Evolutionary conservation across 2,113 vertebrate genomes (phyloP), one percentile per base, ranked within the genome.

Genomic region (Cnemophilus loriae): DNA sequence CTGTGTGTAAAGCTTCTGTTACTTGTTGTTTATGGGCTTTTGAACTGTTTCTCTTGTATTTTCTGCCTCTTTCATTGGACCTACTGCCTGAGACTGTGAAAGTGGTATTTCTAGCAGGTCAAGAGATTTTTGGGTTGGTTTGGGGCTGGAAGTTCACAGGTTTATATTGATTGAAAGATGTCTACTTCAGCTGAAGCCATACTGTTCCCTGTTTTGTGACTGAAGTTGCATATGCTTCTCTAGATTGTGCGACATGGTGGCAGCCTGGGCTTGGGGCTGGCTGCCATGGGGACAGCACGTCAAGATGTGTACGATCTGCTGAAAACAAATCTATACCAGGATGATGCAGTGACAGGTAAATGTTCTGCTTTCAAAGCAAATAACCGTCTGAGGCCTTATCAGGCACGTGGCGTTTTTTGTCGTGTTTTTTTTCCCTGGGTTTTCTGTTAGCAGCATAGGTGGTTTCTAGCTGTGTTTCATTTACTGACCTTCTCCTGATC

Each of bases 161-260:
- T 90, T 86, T 86, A 20, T 76, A 10, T 33, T 39, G 30, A 52
- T 55, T 16, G 27, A 68, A 77, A 74, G 20, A 56, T 35, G 12
- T 41, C 28, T 86, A 6, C 32, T 84, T 95, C 16, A 90, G 4
- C 56, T 81, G 88, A 84, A 93, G 59, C 17, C 10, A 0, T n/a
- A 6, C 21, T 93, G 47, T 83, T 89, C 28, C 49, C 13, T 41
- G 33, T 24, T 87, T 50, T 69, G 5, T 82, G 60, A 89, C 60
- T 93, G 22, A 86, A 22, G n/a, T 68, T 84, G 32, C 16, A 8
- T 89, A 0, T 93, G 35, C 63, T 92, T 96, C 84, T 83, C 61
- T 97, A 99, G 99, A 99, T 99, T 68, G 99, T 99, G n/a, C 98
- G 99, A 80, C 99, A 99, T 2, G 99, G 99, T 33, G 99, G 99